phyloP scores from a whole-genome alignment of 2,797 vertebrate species.

The Jordanella pulchra region DNA sequence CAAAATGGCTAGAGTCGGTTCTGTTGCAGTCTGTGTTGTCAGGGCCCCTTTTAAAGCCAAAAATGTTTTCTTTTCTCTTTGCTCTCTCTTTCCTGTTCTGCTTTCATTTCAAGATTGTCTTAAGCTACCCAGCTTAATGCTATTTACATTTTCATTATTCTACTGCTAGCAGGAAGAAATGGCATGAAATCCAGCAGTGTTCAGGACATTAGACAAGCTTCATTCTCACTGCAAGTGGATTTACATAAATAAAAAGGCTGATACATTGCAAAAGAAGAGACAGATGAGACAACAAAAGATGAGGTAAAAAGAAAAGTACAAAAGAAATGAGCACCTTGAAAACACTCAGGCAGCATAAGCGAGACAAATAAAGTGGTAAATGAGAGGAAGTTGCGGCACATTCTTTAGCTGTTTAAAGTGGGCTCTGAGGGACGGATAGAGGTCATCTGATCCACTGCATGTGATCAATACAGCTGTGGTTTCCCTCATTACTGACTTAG shows the following conservation, averaged over 20 bases:
- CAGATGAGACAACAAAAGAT: slow-evolving; percentile 55
- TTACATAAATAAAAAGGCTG: slow-evolving; percentile 79
- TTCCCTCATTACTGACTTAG: slow-evolving; percentile 72
- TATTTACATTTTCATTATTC: slow-evolving; percentile 84
- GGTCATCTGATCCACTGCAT: slow-evolving; percentile 72
- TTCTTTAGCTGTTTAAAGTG: slow-evolving; percentile 64
- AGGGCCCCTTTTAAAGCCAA: slow-evolving; percentile 56
- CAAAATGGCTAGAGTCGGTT: background rate
- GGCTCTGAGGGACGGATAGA: slow-evolving; percentile 72
- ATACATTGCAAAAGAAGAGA: slow-evolving; percentile 61
- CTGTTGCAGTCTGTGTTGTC: slow-evolving; percentile 41
- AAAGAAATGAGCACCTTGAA: slow-evolving; percentile 29
- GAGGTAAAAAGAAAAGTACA: background rate
- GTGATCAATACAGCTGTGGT: slow-evolving; percentile 72
- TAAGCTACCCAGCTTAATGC: slow-evolving; percentile 78
- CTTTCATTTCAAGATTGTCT: slow-evolving; percentile 80
- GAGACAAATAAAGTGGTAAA: slow-evolving; percentile 53
- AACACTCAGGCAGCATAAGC: slow-evolving; percentile 45
- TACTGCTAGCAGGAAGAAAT: slow-evolving; percentile 74
- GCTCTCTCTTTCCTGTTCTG: slow-evolving; percentile 36
- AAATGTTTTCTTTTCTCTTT: slow-evolving; percentile 43
- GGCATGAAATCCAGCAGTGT: slow-evolving; percentile 79
- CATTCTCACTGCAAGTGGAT: slow-evolving; percentile 79
- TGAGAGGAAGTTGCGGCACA: slow-evolving; percentile 47
- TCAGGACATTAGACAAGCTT: slow-evolving; percentile 81